Base-by-base conservation (phyloP, 2,113 vertebrate species). In the Pedetes capensis region DNA sequence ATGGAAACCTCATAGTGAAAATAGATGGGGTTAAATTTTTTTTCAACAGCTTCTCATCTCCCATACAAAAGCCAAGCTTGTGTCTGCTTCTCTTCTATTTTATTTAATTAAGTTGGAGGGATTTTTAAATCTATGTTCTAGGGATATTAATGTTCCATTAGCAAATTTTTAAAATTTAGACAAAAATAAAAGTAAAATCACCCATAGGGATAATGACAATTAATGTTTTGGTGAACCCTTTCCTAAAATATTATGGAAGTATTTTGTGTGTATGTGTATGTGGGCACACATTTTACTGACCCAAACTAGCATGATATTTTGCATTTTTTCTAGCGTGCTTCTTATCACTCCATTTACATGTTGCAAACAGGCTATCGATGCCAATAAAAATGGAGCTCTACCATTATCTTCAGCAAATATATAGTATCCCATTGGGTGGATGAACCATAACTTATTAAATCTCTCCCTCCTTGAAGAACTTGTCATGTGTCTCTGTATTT, bases 121-220 rank as follows among this genome's bases (percentile, higher is more conserved):
- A 16, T 61, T 83, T 79, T 68, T 1, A 34, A 78, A 16, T 71
- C 64, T 76, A 72, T 59, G 93, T 86, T 86, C 44, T 82, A 82
- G 82, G 72, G 64, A 86, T 82, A 79, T 13, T 42, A 88, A n/a
- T 61, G 27, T 71, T 94, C 13, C 55, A 66, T 68, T 71, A 81
- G 68, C 12, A 89, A 51, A 69, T 74, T 92, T 86, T 72, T 34
- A 91, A 86, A 79, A 82, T 89, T 92, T 18, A 86, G 34, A 84
- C 32, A 91, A 93, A 84, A 79, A 84, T 27, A 72, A 86, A 91
- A 47, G 74, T 44, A 69, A 75, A 51, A 66, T 71, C 39, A 76
- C 27, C 32, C 55, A 90, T 2, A 84, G 29, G 85, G 39, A 75
- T 71, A 69, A 71, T 11, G 22, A 89, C 22, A 44, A 17, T 92